These are phyloP conservation scores for Dinomys branickii DNA, from an alignment of 2,113 vertebrate species.

Conservation along the genomic window DNA sequence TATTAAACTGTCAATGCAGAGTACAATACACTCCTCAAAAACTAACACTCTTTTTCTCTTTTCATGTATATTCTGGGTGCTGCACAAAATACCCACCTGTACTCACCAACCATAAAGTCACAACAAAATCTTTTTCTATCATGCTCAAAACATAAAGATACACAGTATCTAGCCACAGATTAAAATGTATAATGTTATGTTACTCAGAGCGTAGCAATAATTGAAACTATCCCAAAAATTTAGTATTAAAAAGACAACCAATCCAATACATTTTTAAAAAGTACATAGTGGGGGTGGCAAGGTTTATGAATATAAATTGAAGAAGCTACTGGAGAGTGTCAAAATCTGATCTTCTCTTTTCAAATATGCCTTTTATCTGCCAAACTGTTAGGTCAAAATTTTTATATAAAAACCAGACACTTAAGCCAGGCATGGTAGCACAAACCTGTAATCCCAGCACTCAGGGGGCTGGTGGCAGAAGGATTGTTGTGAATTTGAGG, in stretches of 20 bases:
- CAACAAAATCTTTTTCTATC: conserved; percentile 27
- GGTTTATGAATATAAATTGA: background rate
- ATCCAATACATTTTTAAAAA: conserved; percentile 49
- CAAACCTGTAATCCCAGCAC: background rate
- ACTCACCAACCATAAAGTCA: background rate
- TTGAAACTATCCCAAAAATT: background rate
- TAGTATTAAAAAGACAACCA: conserved; percentile 9
- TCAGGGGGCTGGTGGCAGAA: background rate
- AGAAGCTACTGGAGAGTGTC: background rate
- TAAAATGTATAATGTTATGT: background rate
- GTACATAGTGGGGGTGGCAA: background rate
- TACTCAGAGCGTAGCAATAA: background rate
- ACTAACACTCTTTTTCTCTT: background rate
- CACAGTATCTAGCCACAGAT: background rate
- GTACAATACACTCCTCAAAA: background rate
- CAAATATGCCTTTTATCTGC: conserved; percentile 14
- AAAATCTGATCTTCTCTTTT: conserved; percentile 6
- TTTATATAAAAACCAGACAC: conserved; percentile 24
- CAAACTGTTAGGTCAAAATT: conserved; percentile 17
- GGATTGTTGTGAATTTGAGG: background rate
- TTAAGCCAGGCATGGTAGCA: background rate
- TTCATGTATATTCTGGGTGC: background rate
- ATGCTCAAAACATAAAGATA: background rate
- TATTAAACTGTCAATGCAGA: background rate
- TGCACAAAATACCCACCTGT: background rate